Percentiles rank a stretch among this genome's conserved stretches.
Evolutionary conservation across 2,113 vertebrate species (phyloP).

Genomic region (Python bivittatus): DNA sequence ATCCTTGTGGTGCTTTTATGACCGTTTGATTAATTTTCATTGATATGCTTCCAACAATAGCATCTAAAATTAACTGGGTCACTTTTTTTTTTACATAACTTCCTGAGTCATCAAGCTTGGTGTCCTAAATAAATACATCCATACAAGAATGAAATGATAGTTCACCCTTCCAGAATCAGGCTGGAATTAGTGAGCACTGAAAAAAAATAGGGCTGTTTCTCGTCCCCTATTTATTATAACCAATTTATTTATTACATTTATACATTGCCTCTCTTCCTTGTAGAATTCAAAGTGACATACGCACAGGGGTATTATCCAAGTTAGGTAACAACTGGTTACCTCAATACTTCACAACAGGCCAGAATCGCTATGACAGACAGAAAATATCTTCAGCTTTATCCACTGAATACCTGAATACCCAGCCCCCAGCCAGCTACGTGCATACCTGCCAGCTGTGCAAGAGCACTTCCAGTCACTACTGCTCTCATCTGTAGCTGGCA

Average conservation of each 20-base stretch:
- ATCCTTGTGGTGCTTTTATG: conserved; percentile 60
- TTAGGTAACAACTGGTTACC: neutral
- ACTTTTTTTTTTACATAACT: conserved; percentile 66
- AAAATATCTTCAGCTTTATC: neutral
- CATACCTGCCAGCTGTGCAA: neutral
- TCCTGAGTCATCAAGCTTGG: conserved; percentile 59
- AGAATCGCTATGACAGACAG: neutral
- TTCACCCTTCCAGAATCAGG: conserved; percentile 54
- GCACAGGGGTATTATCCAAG: neutral
- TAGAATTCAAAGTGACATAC: neutral
- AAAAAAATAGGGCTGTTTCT: conserved; percentile 39
- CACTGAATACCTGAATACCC: neutral
- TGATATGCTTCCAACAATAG: conserved; percentile 71
- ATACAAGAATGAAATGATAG: conserved; percentile 58
- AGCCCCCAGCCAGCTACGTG: neutral
- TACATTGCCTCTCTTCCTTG: neutral
- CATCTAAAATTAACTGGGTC: conserved; percentile 68
- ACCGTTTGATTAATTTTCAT: conserved; percentile 73
- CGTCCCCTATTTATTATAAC: neutral
- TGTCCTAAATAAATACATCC: conserved; percentile 61
- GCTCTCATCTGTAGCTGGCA: neutral
- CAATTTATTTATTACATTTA: neutral
- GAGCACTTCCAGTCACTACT: neutral
- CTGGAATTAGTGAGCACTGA: conserved; percentile 43
- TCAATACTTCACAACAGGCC: neutral